Percentiles rank a stretch among this genome's conserved stretches.
Conservation (phyloP, 1,140 invertebrate species). For the Ylistrum balloti region DNA sequence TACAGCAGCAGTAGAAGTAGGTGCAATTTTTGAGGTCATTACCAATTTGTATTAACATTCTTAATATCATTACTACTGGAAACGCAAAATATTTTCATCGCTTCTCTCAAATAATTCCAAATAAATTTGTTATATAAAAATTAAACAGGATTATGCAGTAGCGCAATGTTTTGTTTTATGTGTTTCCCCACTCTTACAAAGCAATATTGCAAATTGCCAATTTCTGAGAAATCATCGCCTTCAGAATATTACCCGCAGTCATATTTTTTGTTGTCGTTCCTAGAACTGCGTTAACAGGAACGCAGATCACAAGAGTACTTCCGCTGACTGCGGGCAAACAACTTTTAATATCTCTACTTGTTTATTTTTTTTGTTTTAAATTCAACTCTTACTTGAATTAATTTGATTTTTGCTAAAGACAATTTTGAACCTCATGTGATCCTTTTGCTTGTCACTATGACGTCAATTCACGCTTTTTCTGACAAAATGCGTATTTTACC, state of each 20-base stretch:
- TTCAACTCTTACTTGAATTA: neutral
- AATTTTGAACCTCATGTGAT: neutral
- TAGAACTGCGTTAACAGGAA: neutral
- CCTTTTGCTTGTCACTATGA: neutral
- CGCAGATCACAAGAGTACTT: neutral
- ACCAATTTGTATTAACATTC: too few species aligned
- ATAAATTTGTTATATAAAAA: too few species aligned
- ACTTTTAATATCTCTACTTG: neutral
- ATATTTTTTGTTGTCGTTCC: neutral
- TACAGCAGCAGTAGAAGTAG: too few species aligned
- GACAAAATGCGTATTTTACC: too few species aligned
- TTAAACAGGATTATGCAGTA: neutral
- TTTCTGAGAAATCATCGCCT: neutral
- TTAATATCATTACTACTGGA: too few species aligned
- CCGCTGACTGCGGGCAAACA: neutral
- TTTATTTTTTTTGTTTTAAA: too few species aligned
- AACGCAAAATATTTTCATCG: too few species aligned
- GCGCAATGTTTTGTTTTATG: neutral
- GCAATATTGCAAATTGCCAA: neutral
- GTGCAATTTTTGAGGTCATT: too few species aligned
- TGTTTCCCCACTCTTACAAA: too few species aligned
- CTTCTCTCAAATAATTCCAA: too few species aligned
- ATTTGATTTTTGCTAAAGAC: neutral
- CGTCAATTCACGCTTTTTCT: neutral
- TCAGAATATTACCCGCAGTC: neutral